Evolutionary conservation across 1,140 invertebrate genomes (phyloP), one percentile per base, ranked within the genome.

Genomic region (Drosophila grimshawi): DNA sequence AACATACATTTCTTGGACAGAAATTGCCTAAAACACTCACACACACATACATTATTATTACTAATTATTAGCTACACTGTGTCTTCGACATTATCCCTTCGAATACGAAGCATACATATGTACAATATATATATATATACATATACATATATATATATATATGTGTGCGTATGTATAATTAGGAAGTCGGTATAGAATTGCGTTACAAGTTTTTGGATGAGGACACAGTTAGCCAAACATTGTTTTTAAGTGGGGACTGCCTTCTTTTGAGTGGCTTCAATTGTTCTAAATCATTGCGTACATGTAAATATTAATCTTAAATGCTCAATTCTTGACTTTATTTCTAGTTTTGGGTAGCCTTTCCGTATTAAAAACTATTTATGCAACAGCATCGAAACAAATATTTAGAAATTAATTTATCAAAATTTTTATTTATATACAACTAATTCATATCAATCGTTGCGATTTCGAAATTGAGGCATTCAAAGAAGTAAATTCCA

Each of bases 371-470:
- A 56, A 74, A 65, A 71, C 68, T 65, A 56, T 65, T 65, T 53
- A 39, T 62, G 66, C 67, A 81, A 81, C 67, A 81, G 72, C 59
- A 63, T 72, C 55, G 55, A 43, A 59, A 59, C 43, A 48, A 35
- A 60, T 49, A 49, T 8, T 30, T 30, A 30, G 27, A 27, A 19
- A 29, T 49, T 30, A 30, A 7, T 30, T 29, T 49, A 55, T 81
- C 67, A 74, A 63, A 74, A 41, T 41, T 41, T 74, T 75, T 45
- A 78, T 60, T 57, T 85, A 85, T 85, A 33, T 86, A 86, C 81
- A 86, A 69, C 33, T 60, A 51, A 55, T 56, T 60, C 33, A 70
- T 35, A 27, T 29, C 55, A 71, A 70, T 81, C 75, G 78, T 73
- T 70, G 73, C 67, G 52, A 66, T 76, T 63, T 71, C 19, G 33